phyloP scores from a whole-genome alignment of 2,888 invertebrate species.

The Syritta pipiens region DNA sequence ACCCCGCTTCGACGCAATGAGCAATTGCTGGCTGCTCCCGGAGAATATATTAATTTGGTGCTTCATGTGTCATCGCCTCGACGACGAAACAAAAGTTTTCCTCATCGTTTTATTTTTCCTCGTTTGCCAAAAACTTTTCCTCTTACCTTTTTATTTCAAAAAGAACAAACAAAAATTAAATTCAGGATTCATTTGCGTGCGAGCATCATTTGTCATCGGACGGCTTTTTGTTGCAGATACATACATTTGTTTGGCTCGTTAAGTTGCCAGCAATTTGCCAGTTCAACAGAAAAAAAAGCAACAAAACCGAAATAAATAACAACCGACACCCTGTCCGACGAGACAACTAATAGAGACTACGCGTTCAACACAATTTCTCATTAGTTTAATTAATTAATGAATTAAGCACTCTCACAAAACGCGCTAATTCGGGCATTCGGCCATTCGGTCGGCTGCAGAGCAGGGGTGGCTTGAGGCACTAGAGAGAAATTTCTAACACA shows the following conservation, averaged over 20 bases:
- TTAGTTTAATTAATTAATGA: conserved; percentile 69
- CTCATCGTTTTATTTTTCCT: background rate
- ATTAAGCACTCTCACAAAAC: conserved; percentile 54
- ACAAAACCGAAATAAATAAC: no score
- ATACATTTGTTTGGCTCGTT: conserved; percentile 61
- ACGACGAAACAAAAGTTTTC: conserved; percentile 3
- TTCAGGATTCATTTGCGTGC: conserved; percentile 28
- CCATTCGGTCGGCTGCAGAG: no score
- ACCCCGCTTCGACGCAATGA: conserved; percentile 26
- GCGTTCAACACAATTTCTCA: conserved; percentile 64
- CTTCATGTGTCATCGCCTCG: conserved; percentile 56
- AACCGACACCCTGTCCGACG: background rate
- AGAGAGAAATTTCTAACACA: no score
- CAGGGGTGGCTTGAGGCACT: no score
- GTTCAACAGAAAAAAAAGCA: conserved; percentile 1
- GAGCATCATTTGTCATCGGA: conserved; percentile 60
- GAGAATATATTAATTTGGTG: conserved; percentile 63
- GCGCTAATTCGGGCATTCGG: conserved; percentile 48
- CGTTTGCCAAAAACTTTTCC: conserved; percentile 24
- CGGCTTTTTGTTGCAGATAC: conserved; percentile 60
- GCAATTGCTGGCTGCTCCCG: conserved; percentile 46
- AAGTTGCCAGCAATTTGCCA: conserved; percentile 56
- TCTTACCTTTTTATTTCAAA: conserved; percentile 13
- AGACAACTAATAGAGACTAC: conserved; percentile 55
- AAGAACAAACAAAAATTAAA: conserved; percentile 11